A percentile compares a stretch with the other conserved stretches of the same genome.
Evolutionary conservation across 1,140 invertebrate species (phyloP).

Genomic region (Ceratoteleas bidentatus): DNA sequence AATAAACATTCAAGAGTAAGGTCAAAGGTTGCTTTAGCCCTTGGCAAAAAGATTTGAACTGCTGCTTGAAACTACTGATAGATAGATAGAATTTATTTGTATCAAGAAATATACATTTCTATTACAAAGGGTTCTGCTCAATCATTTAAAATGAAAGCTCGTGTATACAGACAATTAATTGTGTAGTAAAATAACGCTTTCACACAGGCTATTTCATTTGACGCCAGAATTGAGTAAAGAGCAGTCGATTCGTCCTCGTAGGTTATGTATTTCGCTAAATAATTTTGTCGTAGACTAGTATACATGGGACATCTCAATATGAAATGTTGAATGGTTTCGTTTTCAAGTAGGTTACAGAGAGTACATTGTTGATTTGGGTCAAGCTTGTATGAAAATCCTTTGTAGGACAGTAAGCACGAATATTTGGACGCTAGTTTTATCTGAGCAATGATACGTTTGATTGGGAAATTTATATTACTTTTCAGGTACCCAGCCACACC

Average conservation of each 20-base stretch:
- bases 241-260: not conserved
- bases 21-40: too few relatives aligned
- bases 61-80: too few relatives aligned
- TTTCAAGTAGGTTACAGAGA: not conserved
- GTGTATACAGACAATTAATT: not conserved
- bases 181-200: not conserved
- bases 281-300: not conserved
- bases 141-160: slow-evolving; percentile 1
- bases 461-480: too few relatives aligned
- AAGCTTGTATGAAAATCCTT: not conserved
- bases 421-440: not conserved
- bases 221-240: not conserved
- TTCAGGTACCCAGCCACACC: too few relatives aligned
- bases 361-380: not conserved
- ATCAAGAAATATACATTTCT: not conserved
- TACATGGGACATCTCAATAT: not conserved
- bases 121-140: slow-evolving; percentile 1
- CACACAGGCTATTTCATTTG: not conserved
- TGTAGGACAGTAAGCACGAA: not conserved
- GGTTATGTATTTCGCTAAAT: not conserved
- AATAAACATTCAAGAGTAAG: too few relatives aligned
- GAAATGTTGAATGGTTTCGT: not conserved
- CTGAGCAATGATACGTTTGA: not conserved
- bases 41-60: too few relatives aligned
- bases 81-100: slow-evolving; percentile 2